A percentile compares a stretch with the other conserved stretches of the same genome.
These are phyloP conservation scores for Cheilosia urbana DNA, from an alignment of 2,888 invertebrate genomes.

Conservation along the genomic window DNA sequence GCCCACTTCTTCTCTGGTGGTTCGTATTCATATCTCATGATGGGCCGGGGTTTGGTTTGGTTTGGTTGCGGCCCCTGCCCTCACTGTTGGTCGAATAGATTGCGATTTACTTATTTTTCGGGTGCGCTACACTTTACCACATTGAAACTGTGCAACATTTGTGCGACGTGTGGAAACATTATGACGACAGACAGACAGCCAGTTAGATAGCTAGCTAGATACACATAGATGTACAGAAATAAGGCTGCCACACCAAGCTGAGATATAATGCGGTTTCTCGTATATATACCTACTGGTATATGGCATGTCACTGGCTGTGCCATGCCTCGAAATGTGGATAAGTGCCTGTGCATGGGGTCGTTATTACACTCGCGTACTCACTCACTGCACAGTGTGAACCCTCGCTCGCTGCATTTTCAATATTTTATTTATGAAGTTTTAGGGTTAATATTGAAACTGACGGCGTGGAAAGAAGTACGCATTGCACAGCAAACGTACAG, in stretches of 20 bases:
- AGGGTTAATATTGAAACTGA: constrained; percentile 64
- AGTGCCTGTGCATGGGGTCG: constrained; percentile 62
- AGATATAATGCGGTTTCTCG: constrained; percentile 46
- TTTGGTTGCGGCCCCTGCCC: background rate
- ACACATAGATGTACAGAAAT: constrained; percentile 6
- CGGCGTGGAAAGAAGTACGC: constrained; percentile 57
- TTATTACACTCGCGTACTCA: constrained; percentile 60
- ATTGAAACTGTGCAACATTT: constrained; percentile 61
- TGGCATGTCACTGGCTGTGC: constrained; percentile 14
- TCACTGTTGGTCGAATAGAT: constrained; percentile 35
- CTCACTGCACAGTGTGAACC: constrained; percentile 51
- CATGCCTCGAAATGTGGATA: constrained; percentile 53
- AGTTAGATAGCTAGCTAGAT: constrained; percentile 8
- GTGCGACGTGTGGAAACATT: constrained; percentile 49
- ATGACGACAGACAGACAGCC: constrained; percentile 34
- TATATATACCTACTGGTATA: background rate
- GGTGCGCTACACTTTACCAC: constrained; percentile 49
- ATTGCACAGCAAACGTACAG: constrained; percentile 10
- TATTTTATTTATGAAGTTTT: constrained; percentile 63
- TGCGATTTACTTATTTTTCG: constrained; percentile 50
- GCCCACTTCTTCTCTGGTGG: constrained; percentile 13
- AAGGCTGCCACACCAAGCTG: constrained; percentile 20
- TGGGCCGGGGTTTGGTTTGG: background rate
- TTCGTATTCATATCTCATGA: constrained; percentile 2
- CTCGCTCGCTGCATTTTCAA: constrained; percentile 45